These are phyloP conservation scores for Colius striatus DNA, from an alignment of 2,113 vertebrate genomes.

Conservation along the genomic window DNA sequence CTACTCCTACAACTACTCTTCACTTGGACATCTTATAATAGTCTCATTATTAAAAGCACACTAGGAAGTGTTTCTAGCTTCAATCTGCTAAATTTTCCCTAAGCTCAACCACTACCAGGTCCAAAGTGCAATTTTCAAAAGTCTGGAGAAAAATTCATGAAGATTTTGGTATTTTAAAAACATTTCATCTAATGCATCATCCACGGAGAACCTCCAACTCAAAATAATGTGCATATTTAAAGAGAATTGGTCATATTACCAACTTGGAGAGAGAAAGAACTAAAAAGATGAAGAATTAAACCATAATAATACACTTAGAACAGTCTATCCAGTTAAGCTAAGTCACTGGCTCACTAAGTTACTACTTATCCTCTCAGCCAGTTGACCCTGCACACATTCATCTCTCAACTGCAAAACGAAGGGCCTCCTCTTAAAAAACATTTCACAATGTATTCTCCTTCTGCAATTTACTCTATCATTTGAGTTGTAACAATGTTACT, in stretches of 20 bases:
- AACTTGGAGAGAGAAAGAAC: not conserved
- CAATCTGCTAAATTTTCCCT: not conserved
- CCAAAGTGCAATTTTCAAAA: not conserved
- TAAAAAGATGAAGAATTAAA: conserved; percentile 62
- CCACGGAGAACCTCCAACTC: not conserved
- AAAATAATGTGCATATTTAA: not conserved
- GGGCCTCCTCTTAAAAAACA: not conserved
- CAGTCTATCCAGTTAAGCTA: conserved; percentile 42
- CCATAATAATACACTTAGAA: not conserved
- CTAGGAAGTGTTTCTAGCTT: not conserved
- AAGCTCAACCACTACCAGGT: not conserved
- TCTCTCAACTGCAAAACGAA: not conserved
- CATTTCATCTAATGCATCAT: not conserved
- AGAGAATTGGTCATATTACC: not conserved
- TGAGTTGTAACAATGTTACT: not conserved
- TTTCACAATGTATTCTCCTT: not conserved
- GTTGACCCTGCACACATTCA: not conserved
- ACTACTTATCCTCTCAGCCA: conserved; percentile 28
- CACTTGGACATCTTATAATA: not conserved
- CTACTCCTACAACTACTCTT: not conserved
- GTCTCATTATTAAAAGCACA: not conserved
- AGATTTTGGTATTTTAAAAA: not conserved
- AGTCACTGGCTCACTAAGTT: conserved; percentile 29
- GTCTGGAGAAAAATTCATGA: not conserved
- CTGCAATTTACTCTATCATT: not conserved